Conservation (phyloP, 2,113 vertebrate species). For the Phyllostomus discolor region DNA sequence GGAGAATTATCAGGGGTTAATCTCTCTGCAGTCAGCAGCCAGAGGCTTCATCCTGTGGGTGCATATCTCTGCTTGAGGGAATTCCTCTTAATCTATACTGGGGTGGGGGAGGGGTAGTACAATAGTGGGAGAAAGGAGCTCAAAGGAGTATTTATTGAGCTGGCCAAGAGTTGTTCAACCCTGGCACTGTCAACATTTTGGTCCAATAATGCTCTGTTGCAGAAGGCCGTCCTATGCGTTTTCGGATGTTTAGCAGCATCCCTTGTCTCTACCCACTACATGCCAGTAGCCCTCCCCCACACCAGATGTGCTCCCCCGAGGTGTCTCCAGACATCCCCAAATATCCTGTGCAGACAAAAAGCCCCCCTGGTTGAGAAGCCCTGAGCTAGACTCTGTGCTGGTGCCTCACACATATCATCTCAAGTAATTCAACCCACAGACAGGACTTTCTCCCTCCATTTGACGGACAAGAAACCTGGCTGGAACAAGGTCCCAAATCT, state of each 20-base stretch:
- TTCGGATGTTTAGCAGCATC: background rate
- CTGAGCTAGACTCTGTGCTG: background rate
- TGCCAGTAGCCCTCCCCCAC: too few relatives aligned
- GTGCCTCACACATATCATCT: accelerated
- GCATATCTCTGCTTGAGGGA: background rate
- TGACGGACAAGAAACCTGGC: background rate
- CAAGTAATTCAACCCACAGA: background rate
- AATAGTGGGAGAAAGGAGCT: background rate
- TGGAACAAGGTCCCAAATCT: background rate
- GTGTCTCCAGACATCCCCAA: background rate
- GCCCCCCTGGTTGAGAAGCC: background rate
- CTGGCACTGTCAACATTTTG: background rate
- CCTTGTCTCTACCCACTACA: background rate
- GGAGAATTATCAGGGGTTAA: background rate
- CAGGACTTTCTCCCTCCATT: background rate
- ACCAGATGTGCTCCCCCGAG: background rate
- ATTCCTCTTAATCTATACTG: background rate
- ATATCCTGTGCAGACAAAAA: background rate
- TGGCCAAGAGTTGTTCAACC: background rate
- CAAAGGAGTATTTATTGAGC: background rate
- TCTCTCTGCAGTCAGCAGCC: background rate
- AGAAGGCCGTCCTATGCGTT: background rate
- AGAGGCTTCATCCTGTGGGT: background rate
- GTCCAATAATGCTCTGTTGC: background rate
- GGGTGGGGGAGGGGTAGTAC: background rate